Base-by-base conservation (phyloP, 1,140 invertebrate species). In the Atta colombica region DNA sequence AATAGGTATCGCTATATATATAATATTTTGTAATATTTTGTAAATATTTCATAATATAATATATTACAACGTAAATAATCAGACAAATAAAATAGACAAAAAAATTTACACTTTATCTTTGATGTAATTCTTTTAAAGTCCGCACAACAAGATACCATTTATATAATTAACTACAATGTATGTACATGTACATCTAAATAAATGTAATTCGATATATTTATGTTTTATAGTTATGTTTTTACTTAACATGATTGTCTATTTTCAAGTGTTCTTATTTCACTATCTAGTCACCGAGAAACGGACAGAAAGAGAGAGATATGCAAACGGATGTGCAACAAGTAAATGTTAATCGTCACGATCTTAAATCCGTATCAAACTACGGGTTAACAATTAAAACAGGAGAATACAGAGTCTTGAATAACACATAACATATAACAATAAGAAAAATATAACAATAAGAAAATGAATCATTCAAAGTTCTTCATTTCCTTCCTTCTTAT, bases 261-360 rank as follows among this genome's bases (percentile, higher is more conserved):
- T 55, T 12, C 49, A 28, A 35, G 28, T 39, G 45, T 55, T 69
- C 8, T 39, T 72, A 77, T 89, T 89, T 87, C 51, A 6, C 87
- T 75, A 86, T 25, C 7, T 68, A 25, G 21, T 28, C 14, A 18
- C 25, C 12, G 61, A 39, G 0, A 39, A 7, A 7, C 6, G 7
- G 63, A 39, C 53, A 88, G 78, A 84, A 55, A 28, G 12, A 74
- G 18, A 35, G n/a, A 75, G 53, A 14, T 75, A 68, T 81, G 85
- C 85, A 75, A 86, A 65, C 71, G 74, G 71, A 45, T 69, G 58
- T 86, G 89, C 87, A 91, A 90, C 82, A 88, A 81, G 89, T 90
- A 85, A 77, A 85, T 66, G 65, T 81, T 16, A 72, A 71, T 88
- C 63, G n/a, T 51, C n/a, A 53, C 12, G 51, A 69, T 89, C 85